A percentile compares a stretch with the other conserved stretches of the same genome.
Conservation (phyloP, 1,140 invertebrate species). For the Eubasilissa regina region DNA sequence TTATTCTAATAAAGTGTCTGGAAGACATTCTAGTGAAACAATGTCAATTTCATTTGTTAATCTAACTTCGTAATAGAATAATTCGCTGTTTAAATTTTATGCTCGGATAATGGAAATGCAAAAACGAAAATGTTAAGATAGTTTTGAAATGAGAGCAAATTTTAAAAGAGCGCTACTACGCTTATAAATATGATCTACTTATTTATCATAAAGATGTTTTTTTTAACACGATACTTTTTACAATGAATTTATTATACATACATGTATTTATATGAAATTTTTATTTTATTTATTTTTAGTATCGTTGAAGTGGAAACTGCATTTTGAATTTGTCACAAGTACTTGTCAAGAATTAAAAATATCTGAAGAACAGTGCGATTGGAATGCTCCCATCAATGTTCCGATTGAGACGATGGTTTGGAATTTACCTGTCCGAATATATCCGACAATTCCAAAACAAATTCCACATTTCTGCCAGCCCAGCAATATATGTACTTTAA, state of each 20-base stretch:
- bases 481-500: conserved; percentile 68
- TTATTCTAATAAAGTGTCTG: neutral
- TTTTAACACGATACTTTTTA: too few relatives aligned
- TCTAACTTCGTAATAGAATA: too few relatives aligned
- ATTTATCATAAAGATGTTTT: too few relatives aligned
- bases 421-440: conserved; percentile 95
- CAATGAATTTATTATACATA: too few relatives aligned
- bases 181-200: too few relatives aligned
- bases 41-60: too few relatives aligned
- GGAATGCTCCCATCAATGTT: conserved; percentile 87
- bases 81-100: too few relatives aligned
- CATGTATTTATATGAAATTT: too few relatives aligned
- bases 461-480: conserved; percentile 75
- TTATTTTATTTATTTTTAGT: conserved; percentile 75
- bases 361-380: conserved; percentile 71
- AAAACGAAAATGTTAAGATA: too few relatives aligned
- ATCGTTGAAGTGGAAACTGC: conserved; percentile 91
- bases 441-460: conserved; percentile 90
- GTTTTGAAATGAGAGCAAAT: too few relatives aligned
- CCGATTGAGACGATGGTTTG: conserved; percentile 98
- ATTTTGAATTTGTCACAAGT: conserved; percentile 97
- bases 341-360: conserved; percentile 66
- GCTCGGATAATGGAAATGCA: too few relatives aligned
- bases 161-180: too few relatives aligned
- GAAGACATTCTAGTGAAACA: neutral